phyloP scores from a whole-genome alignment of 2,113 vertebrate species.

The Perognathus longimembris region DNA sequence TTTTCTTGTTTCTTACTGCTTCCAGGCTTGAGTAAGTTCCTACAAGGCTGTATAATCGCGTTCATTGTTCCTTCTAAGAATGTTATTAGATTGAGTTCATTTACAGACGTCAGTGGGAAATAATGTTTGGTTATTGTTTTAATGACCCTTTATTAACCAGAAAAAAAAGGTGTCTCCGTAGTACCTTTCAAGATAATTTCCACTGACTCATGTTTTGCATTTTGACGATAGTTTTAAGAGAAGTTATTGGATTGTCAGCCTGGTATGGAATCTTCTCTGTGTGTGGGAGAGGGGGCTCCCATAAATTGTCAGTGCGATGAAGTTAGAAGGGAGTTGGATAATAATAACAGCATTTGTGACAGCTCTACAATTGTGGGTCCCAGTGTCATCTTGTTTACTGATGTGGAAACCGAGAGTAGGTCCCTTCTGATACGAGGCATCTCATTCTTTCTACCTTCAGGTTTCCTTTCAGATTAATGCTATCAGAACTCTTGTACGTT shows the following conservation, averaged over 20 bases:
- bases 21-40: constrained; percentile 45
- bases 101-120: constrained; percentile 57
- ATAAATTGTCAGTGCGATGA: not conserved
- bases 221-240: not conserved
- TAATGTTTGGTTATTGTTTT: constrained; percentile 31
- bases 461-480: not conserved
- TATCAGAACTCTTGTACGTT: not conserved
- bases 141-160: not conserved
- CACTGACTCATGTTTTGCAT: not conserved
- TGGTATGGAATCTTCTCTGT: not conserved
- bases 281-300: not conserved
- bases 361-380: not conserved
- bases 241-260: not conserved
- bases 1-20: constrained; percentile 33
- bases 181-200: not conserved
- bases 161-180: not conserved
- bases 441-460: not conserved
- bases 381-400: not conserved
- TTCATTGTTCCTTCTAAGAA: constrained; percentile 46
- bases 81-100: constrained; percentile 52
- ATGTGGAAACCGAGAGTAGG: not conserved
- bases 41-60: constrained; percentile 25
- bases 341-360: not conserved
- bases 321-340: not conserved
- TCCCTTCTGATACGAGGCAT: not conserved